Conservation (phyloP, 2,888 invertebrate species). For the Caenorhabditis plicata region DNA sequence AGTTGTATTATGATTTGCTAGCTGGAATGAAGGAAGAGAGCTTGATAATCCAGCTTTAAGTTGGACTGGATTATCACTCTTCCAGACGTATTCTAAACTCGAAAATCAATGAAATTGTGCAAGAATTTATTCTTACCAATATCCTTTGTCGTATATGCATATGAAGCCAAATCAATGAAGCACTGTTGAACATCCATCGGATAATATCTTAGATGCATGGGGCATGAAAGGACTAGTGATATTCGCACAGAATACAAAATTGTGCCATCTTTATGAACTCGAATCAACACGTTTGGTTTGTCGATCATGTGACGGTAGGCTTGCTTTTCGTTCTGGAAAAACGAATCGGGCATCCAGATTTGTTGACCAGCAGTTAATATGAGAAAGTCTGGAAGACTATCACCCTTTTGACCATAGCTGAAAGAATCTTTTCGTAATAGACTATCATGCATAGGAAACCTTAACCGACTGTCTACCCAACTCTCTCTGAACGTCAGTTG, state of each 20-base stretch:
- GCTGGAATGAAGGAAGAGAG: constrained; percentile 78
- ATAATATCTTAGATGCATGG: constrained; percentile 83
- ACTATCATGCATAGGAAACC: too few relatives aligned
- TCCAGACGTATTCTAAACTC: constrained; percentile 79
- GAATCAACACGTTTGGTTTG: constrained; percentile 81
- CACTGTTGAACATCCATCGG: constrained; percentile 93
- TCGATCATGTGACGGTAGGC: constrained; percentile 75
- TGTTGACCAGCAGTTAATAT: constrained; percentile 72
- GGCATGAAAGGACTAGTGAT: constrained; percentile 89
- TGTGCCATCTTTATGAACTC: constrained; percentile 76
- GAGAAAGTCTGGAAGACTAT: constrained; percentile 70
- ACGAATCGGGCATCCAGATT: constrained; percentile 96
- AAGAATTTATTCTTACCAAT: constrained; percentile 71
- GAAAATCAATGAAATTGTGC: background rate
- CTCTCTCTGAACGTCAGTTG: constrained; percentile 95
- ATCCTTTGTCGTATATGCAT: constrained; percentile 95
- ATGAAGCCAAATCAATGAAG: constrained; percentile 90
- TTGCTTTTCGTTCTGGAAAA: constrained; percentile 90
- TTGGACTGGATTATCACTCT: constrained; percentile 87
- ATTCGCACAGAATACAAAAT: constrained; percentile 73
- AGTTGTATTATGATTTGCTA: constrained; percentile 89
- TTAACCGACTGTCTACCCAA: constrained; percentile 86
- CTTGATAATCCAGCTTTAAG: constrained; percentile 74
- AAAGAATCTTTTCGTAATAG: too few relatives aligned
- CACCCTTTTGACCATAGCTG: constrained; percentile 41